These are phyloP conservation scores for Trachelus stipa DNA, from an alignment of 2,888 invertebrate species.

Conservation along the genomic window DNA sequence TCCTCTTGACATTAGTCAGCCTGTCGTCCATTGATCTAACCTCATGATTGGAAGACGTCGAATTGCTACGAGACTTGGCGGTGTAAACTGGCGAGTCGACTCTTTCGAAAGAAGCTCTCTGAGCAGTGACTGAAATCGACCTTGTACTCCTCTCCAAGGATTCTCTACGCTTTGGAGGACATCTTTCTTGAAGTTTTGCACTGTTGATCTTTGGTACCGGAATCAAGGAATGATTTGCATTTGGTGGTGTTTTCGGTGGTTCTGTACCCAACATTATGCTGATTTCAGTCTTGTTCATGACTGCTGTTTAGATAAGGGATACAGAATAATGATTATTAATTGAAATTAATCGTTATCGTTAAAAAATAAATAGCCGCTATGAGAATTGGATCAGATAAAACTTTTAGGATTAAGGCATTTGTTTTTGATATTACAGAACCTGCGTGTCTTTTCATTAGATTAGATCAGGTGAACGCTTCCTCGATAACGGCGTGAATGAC, in stretches of 20 bases:
- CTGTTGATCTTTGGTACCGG: slow-evolving; percentile 55
- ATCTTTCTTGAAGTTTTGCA: slow-evolving; percentile 47
- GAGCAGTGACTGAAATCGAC: slow-evolving; percentile 58
- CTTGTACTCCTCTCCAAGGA: slow-evolving; percentile 47
- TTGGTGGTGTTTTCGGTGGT: slow-evolving; percentile 37
- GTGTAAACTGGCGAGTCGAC: slow-evolving; percentile 36
- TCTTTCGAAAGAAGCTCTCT: slow-evolving; percentile 59
- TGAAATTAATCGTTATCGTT: background rate
- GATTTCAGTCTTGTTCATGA: slow-evolving; percentile 56
- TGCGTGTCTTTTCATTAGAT: background rate
- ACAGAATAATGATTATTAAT: background rate
- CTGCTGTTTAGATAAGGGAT: slow-evolving; percentile 12
- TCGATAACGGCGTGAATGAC: background rate
- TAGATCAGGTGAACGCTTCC: background rate
- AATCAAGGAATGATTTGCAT: slow-evolving; percentile 58
- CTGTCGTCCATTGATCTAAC: slow-evolving; percentile 2
- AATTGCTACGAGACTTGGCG: slow-evolving; percentile 1
- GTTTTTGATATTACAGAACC: background rate
- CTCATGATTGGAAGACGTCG: background rate
- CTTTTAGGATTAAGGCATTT: background rate
- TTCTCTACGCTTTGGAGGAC: slow-evolving; percentile 43
- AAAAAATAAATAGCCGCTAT: background rate
- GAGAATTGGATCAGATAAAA: background rate
- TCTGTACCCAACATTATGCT: slow-evolving; percentile 47
- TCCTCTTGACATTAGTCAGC: slow-evolving; percentile 20